Conservation (phyloP, 1,140 invertebrate species). For the Periplaneta americana region DNA sequence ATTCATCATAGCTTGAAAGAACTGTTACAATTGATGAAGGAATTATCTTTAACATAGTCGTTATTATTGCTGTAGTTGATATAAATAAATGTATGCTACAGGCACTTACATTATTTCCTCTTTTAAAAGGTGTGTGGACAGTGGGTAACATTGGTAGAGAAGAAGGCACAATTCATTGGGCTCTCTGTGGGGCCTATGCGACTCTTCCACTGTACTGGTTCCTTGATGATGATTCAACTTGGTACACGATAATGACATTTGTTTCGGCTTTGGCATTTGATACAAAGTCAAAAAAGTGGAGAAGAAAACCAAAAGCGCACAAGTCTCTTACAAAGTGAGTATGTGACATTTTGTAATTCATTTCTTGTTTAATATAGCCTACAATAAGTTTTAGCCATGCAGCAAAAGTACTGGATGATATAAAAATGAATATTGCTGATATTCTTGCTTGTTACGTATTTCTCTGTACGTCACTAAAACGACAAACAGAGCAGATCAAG, state of each 20-base stretch:
- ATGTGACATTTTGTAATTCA: not conserved
- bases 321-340: conserved; percentile 40
- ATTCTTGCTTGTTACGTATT: too few relatives aligned
- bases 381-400: too few relatives aligned
- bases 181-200: conserved; percentile 62
- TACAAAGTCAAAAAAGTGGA: conserved; percentile 70
- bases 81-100: too few relatives aligned
- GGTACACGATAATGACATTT: conserved; percentile 59
- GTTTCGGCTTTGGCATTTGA: conserved; percentile 61
- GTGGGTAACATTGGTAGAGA: conserved; percentile 87
- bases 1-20: too few relatives aligned
- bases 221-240: conserved; percentile 59
- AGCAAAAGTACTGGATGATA: too few relatives aligned
- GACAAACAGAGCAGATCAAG: too few relatives aligned
- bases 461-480: too few relatives aligned
- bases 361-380: not conserved
- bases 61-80: too few relatives aligned
- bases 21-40: too few relatives aligned
- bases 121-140: conserved; percentile 70
- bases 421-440: not conserved
- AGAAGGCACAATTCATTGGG: conserved; percentile 57
- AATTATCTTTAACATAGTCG: too few relatives aligned
- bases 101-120: too few relatives aligned
- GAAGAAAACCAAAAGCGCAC: conserved; percentile 50
- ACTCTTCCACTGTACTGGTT: conserved; percentile 56